These are phyloP conservation scores for Anolis sagrei DNA, from an alignment of 2,113 vertebrate genomes.

Conservation along the genomic window DNA sequence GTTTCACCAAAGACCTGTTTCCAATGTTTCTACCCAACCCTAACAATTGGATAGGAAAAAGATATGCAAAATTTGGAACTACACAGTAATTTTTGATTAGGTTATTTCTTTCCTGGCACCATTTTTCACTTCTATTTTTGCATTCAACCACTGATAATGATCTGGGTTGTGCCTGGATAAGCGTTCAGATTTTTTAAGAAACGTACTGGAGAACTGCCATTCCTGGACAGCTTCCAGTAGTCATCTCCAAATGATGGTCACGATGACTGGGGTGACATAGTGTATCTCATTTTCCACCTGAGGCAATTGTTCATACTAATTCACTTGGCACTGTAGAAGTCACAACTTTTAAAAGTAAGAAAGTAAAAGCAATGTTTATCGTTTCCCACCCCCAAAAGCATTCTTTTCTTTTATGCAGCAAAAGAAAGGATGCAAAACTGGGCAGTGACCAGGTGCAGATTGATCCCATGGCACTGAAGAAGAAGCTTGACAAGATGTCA, in stretches of 20 bases:
- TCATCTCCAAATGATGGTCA: background rate
- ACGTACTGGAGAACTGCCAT: background rate
- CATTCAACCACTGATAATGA: background rate
- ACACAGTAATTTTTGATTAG: background rate
- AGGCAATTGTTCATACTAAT: background rate
- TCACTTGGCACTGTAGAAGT: background rate
- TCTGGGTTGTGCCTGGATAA: background rate
- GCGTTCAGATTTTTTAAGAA: background rate
- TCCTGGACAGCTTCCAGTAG: background rate
- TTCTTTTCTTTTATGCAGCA: slow-evolving; percentile 82
- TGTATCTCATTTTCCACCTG: background rate
- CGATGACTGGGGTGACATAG: background rate
- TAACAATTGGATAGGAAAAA: background rate
- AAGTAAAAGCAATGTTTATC: slow-evolving; percentile 41
- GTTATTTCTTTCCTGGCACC: background rate
- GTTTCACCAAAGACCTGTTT: background rate
- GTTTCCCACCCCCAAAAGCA: slow-evolving; percentile 52
- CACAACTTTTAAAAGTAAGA: slow-evolving; percentile 49
- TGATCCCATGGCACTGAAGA: slow-evolving; percentile 78
- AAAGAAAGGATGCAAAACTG: slow-evolving; percentile 20
- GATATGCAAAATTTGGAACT: background rate
- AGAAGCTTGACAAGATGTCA: slow-evolving; percentile 76
- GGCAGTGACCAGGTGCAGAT: slow-evolving; percentile 48
- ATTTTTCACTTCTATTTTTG: background rate
- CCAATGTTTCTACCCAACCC: background rate